Evolutionary conservation across 2,797 vertebrate genomes (phyloP), one percentile per base, ranked within the genome.

Genomic region (Sebastes elongatus): DNA sequence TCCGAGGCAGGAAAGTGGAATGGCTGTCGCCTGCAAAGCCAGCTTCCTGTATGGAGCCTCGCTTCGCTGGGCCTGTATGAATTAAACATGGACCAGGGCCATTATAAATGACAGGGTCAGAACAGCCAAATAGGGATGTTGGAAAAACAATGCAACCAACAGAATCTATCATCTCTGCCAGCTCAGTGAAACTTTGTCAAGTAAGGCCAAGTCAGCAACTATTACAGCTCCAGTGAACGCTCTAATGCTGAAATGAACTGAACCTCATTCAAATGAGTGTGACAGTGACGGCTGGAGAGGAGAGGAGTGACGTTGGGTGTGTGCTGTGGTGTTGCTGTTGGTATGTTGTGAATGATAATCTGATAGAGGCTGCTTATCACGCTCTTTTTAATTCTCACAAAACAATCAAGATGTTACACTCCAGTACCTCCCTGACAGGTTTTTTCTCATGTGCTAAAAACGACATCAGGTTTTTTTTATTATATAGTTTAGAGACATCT

Each of bases 91-190:
- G 90, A 85, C 52, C 27, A 18, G 68, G 68, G 87, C 85, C 88
- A 84, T 90, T 86, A 90, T 86, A 91, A 92, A 94, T 90, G 91
- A 93, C 88, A 84, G 82, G 83, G 86, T 91, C 89, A 83, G 85
- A 81, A 86, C 85, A 80, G 84, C 88, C 81, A 92, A 90, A 89
- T 73, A 80, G 66, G 78, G 83, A 90, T 87, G 90, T 80, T 88
- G 87, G 86, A 89, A 90, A 93, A 92, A 91, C 91, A 93, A 90
- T 90, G 80, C 74, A 63, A 89, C 82, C 92, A 83, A 89, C 86
- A 90, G 88, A 89, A 89, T 90, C 81, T 76, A 76, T 91, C 89
- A 81, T 86, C 69, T 73, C 81, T 89, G 92, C 82, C 84, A 91
- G 76, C 86, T 88, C 79, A 68, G 80, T 76, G 80, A 87, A 89